A percentile compares a stretch with the other conserved stretches of the same genome.
These are phyloP conservation scores for Macropis europaea DNA, from an alignment of 2,888 invertebrate genomes.

Conservation along the genomic window DNA sequence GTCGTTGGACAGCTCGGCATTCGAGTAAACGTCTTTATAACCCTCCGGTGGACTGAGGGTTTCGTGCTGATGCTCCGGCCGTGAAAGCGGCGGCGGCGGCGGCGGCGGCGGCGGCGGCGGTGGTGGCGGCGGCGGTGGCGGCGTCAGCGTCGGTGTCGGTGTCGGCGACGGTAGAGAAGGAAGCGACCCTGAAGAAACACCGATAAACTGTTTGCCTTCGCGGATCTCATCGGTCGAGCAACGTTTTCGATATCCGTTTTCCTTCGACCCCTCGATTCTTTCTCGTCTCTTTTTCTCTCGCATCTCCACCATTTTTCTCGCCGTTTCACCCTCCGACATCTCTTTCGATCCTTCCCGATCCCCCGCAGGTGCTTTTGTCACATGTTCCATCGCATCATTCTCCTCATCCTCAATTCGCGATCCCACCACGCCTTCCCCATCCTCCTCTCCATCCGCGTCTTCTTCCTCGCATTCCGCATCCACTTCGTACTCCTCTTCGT, in stretches of 20 bases:
- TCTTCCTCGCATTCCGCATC: conserved; percentile 59
- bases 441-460: conserved; percentile 57
- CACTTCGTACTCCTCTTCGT: conserved; percentile 60
- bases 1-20: conserved; percentile 80
- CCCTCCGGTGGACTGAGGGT: conserved; percentile 95
- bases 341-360: background rate
- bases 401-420: background rate
- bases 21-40: conserved; percentile 91
- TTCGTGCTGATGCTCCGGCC: conserved; percentile 81
- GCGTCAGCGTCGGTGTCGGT: background rate
- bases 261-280: background rate
- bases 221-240: background rate
- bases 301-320: background rate
- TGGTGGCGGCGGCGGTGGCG: conserved; percentile 2
- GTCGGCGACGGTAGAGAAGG: background rate
- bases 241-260: background rate
- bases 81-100: conserved; percentile 21
- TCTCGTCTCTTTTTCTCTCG: conserved; percentile 1
- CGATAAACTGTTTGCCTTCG: no score
- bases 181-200: no score
- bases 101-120: conserved; percentile 17
- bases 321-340: background rate
- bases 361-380: background rate
- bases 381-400: background rate
- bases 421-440: conserved; percentile 51